These are phyloP conservation scores for Colaptes auratus DNA, from an alignment of 2,113 vertebrate species.

Conservation along the genomic window DNA sequence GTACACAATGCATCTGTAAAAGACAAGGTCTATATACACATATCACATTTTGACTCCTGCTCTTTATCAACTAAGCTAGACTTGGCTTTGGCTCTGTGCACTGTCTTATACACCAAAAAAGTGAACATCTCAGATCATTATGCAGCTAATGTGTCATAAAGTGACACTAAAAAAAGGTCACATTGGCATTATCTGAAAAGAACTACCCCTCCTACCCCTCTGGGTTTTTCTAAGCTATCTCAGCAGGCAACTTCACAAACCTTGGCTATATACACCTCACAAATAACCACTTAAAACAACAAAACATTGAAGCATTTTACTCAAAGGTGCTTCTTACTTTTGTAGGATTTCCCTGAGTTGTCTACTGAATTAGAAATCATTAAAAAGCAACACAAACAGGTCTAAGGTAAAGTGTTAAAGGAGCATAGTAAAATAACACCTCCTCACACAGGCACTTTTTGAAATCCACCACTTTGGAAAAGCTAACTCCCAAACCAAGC, in stretches of 20 bases:
- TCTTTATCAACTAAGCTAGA: neutral
- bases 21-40: neutral
- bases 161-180: neutral
- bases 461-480: neutral
- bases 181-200: neutral
- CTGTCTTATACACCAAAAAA: neutral
- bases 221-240: neutral
- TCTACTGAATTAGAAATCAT: neutral
- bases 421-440: neutral
- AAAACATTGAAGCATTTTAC: neutral
- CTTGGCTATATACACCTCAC: neutral
- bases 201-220: neutral
- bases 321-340: neutral
- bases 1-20: neutral
- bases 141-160: neutral
- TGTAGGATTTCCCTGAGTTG: neutral
- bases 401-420: neutral
- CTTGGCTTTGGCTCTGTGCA: neutral
- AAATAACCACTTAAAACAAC: neutral
- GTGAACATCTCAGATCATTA: neutral
- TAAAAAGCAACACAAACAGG: neutral
- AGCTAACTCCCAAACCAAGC: neutral
- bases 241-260: neutral
- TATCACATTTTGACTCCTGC: neutral
- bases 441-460: accelerated